Conservation (phyloP, 2,113 vertebrate species). For the Gambusia affinis region DNA sequence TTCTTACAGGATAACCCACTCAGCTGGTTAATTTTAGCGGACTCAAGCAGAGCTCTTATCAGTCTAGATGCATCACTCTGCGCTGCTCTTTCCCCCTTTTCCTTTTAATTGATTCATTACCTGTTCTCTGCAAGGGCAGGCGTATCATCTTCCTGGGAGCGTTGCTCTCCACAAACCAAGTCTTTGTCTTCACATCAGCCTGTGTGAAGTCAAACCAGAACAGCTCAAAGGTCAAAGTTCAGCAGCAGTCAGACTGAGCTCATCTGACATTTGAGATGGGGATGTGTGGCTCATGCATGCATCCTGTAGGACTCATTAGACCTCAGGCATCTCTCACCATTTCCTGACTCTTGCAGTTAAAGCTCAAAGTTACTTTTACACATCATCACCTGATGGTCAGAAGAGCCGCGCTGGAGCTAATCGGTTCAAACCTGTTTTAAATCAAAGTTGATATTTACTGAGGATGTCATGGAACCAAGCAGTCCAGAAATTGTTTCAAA, state of each 20-base stretch:
- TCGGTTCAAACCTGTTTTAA: too few species aligned
- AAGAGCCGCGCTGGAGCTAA: conserved; percentile 4
- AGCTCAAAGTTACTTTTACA: conserved; percentile 7
- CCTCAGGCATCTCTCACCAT: conserved; percentile 14
- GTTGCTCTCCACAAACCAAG: background rate
- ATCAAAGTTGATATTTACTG: too few species aligned
- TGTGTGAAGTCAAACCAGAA: background rate
- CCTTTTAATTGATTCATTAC: conserved; percentile 12
- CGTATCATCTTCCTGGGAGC: background rate
- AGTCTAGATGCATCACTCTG: background rate
- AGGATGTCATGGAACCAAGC: too few species aligned
- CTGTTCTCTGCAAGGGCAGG: background rate
- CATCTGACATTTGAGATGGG: conserved; percentile 10
- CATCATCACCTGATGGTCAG: conserved; percentile 20
- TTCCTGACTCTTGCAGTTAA: conserved; percentile 11
- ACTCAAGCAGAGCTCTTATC: conserved; percentile 1
- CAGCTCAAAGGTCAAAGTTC: conserved; percentile 41
- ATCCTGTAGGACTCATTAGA: conserved; percentile 49
- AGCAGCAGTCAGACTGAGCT: conserved; percentile 8
- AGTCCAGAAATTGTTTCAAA: too few species aligned
- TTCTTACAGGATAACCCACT: conserved; percentile 10
- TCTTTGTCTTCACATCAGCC: background rate
- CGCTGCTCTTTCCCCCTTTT: background rate
- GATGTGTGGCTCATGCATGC: conserved; percentile 22
- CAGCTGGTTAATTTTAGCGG: conserved; percentile 4